Conservation (phyloP, 2,797 vertebrate genomes). For the Brotula barbata region DNA sequence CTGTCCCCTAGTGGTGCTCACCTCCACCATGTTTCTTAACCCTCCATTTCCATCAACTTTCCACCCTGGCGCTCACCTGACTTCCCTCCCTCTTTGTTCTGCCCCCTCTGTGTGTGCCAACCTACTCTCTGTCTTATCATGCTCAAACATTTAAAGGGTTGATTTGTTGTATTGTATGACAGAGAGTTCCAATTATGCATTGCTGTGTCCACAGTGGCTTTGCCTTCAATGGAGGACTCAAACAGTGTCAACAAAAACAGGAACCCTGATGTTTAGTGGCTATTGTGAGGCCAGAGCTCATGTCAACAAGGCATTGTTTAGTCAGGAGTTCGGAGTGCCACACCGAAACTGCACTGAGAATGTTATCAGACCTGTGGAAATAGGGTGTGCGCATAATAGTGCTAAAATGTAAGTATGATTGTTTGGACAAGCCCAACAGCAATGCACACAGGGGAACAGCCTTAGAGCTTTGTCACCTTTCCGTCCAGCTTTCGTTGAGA, state of each 20-base stretch:
- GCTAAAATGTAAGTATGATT: constrained; percentile 80
- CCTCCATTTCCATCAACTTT: constrained; percentile 65
- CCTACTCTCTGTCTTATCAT: constrained; percentile 83
- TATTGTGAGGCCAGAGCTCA: constrained; percentile 81
- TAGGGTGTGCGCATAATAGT: constrained; percentile 74
- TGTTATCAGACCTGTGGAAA: constrained; percentile 89
- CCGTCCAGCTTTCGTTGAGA: constrained; percentile 13
- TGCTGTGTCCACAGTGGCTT: constrained; percentile 81
- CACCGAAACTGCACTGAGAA: constrained; percentile 85
- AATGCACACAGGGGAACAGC: constrained; percentile 63
- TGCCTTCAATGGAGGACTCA: constrained; percentile 82
- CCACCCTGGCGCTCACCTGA: constrained; percentile 67
- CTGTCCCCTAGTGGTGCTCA: constrained; percentile 94
- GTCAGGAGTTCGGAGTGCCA: constrained; percentile 83
- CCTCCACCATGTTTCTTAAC: constrained; percentile 34
- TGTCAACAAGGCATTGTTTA: constrained; percentile 89
- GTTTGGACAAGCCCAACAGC: constrained; percentile 76
- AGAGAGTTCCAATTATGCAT: constrained; percentile 78
- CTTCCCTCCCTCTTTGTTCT: constrained; percentile 45
- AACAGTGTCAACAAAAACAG: constrained; percentile 86
- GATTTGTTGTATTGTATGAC: constrained; percentile 80
- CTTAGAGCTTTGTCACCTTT: constrained; percentile 45
- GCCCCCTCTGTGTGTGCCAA: constrained; percentile 69
- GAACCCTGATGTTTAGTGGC: constrained; percentile 84
- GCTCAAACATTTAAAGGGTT: constrained; percentile 90